Percentiles rank a stretch among this genome's conserved stretches.
Conservation (phyloP, 2,888 invertebrate species). For the Thecocarcelia acutangulata region DNA sequence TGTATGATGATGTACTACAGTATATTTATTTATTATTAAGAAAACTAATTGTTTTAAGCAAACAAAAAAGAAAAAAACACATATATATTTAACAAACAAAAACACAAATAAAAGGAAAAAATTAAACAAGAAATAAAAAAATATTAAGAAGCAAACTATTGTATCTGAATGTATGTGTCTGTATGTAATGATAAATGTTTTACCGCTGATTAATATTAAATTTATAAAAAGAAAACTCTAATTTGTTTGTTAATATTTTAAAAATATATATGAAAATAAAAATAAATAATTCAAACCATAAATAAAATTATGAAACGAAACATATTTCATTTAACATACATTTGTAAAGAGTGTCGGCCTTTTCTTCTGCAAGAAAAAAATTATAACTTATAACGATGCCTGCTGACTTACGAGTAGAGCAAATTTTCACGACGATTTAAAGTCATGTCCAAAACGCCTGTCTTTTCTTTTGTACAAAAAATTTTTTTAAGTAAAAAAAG, state of each 20-base stretch:
- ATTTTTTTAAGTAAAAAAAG: too few species aligned
- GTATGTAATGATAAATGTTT: constrained; percentile 58
- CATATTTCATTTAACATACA: too few species aligned
- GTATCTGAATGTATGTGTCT: constrained; percentile 63
- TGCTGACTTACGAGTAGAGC: too few species aligned
- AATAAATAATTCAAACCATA: constrained; percentile 48
- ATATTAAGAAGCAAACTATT: constrained; percentile 49
- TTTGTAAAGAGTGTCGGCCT: too few species aligned
- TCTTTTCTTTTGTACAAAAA: too few species aligned
- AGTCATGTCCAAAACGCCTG: too few species aligned
- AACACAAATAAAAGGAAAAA: constrained; percentile 12
- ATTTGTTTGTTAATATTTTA: constrained; percentile 51
- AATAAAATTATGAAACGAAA: not conserved
- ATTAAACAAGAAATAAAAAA: not conserved
- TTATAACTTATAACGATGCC: too few species aligned
- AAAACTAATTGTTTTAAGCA: constrained; percentile 34
- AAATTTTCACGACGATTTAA: too few species aligned
- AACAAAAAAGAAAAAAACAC: constrained; percentile 16
- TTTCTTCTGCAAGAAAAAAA: too few species aligned
- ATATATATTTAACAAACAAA: too few species aligned
- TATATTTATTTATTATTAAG: constrained; percentile 45
- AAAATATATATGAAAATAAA: constrained; percentile 24
- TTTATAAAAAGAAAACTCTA: constrained; percentile 56
- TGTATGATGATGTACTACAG: constrained; percentile 28
- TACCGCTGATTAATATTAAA: constrained; percentile 59